These are phyloP conservation scores for Psilopsiagon aymara DNA, from an alignment of 2,113 vertebrate genomes.

Conservation along the genomic window DNA sequence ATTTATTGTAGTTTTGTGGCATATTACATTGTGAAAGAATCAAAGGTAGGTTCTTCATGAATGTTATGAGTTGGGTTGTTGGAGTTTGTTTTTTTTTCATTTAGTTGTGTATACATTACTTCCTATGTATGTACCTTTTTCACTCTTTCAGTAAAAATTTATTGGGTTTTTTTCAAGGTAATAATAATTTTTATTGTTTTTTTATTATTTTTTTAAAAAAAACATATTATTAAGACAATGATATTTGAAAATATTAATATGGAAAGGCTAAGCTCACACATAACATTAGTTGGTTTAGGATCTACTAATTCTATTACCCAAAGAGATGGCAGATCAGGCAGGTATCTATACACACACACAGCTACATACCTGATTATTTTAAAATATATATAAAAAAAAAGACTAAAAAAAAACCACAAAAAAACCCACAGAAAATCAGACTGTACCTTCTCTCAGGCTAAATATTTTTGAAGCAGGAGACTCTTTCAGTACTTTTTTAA, in stretches of 20 bases:
- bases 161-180: not conserved
- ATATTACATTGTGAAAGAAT: not conserved
- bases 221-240: not conserved
- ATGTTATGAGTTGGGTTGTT: not conserved
- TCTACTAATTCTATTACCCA: not conserved
- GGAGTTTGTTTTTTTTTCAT: not conserved
- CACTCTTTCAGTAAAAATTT: not conserved
- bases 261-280: not conserved
- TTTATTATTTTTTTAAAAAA: not conserved
- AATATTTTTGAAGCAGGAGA: slow-evolving; percentile 89
- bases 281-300: not conserved
- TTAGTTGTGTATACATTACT: not conserved
- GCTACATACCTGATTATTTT: not conserved
- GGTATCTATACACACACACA: not conserved
- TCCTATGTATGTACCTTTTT: not conserved
- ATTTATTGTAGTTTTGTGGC: not conserved
- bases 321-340: not conserved
- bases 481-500: slow-evolving; percentile 88
- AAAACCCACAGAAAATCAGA: not conserved
- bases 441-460: slow-evolving; percentile 89
- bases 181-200: too few relatives aligned
- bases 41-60: not conserved
- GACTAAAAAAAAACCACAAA: not conserved
- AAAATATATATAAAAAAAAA: not conserved
- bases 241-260: not conserved